phyloP scores from a whole-genome alignment of 23 tunicate species.

The Ciona savignyi region DNA sequence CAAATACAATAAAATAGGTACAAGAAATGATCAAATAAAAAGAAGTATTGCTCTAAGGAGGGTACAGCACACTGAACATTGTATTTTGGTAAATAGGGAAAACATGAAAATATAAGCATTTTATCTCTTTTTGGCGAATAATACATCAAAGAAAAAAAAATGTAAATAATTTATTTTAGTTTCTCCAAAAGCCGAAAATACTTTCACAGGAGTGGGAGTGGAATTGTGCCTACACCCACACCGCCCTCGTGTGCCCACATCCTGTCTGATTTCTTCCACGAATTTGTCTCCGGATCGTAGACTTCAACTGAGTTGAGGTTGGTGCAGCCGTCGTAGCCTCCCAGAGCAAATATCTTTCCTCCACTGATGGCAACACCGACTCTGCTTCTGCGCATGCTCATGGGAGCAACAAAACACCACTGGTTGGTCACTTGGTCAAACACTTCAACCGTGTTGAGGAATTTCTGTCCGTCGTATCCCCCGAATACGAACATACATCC shows the following conservation, averaged over 20 bases:
- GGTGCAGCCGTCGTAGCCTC: constrained; percentile 95
- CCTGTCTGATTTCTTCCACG: constrained; percentile 55
- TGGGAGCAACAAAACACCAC: constrained; percentile 54
- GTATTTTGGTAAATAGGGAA: too few species aligned
- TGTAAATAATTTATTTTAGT: too few species aligned
- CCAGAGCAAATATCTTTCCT: constrained; percentile 76
- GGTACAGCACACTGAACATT: too few species aligned
- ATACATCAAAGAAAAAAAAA: too few species aligned
- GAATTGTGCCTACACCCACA: constrained; percentile 93
- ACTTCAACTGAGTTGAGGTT: constrained; percentile 84
- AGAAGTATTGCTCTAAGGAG: too few species aligned
- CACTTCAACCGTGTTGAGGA: constrained; percentile 70
- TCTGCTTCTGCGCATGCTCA: constrained; percentile 85
- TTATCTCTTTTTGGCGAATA: too few species aligned
- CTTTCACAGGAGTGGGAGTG: constrained; percentile 7
- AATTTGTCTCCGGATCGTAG: constrained; percentile 63
- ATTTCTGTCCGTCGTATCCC: constrained; percentile 90
- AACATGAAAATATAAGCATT: too few species aligned
- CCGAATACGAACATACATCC: constrained; percentile 90
- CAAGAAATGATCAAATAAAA: too few species aligned
- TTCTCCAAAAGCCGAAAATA: too few species aligned
- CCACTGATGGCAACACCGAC: constrained; percentile 90
- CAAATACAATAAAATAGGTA: too few species aligned
- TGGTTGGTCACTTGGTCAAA: constrained; percentile 66
- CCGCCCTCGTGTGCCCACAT: constrained; percentile 99